Percentiles rank a stretch among this genome's conserved stretches.
phyloP scores from a whole-genome alignment of 2,888 invertebrate genomes.

The Carcina quercana region DNA sequence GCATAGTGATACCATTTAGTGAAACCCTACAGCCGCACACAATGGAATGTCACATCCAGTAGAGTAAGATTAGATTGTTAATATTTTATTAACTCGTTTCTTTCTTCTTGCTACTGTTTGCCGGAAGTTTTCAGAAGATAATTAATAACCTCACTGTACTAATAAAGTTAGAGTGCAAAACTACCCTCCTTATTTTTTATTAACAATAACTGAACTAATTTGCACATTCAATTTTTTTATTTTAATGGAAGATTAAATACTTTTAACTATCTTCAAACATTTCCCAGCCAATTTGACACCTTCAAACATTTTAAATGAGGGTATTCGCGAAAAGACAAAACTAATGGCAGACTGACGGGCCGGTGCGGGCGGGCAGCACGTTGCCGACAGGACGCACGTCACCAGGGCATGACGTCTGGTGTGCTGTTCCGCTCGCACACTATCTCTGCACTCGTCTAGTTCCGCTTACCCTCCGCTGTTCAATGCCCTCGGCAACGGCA shows the following conservation, averaged over 20 bases:
- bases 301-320: conserved; percentile 14
- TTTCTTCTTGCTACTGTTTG: no score
- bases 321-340: conserved; percentile 13
- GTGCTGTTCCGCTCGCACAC: conserved; percentile 32
- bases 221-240: no score
- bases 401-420: conserved; percentile 55
- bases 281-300: no score
- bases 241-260: no score
- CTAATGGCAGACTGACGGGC: conserved; percentile 9
- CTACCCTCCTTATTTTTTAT: no score
- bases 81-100: conserved; percentile 12
- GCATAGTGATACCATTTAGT: conserved; percentile 60
- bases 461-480: conserved; percentile 36
- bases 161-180: no score
- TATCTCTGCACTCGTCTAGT: conserved; percentile 27
- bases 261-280: no score
- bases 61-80: conserved; percentile 57
- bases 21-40: conserved; percentile 45
- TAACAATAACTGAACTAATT: no score
- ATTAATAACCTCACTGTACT: no score
- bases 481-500: conserved; percentile 38
- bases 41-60: conserved; percentile 57
- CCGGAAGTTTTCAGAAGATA: no score
- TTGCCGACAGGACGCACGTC: conserved; percentile 48
- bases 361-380: conserved; percentile 26